Evolutionary conservation across 1,140 invertebrate genomes (phyloP).

Genomic region (Chlorops oryzae): DNA sequence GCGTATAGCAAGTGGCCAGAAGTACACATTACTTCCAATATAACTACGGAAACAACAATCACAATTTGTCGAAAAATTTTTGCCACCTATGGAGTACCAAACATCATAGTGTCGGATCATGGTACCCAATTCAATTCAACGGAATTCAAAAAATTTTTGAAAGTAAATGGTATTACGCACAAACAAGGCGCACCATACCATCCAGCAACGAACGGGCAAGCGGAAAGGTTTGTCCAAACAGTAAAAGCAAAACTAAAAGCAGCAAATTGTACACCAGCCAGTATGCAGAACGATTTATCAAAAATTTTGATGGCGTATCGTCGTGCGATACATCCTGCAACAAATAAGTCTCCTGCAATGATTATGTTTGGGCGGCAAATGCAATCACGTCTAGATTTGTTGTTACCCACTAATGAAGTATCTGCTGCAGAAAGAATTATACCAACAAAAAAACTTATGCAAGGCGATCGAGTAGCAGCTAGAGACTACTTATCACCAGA

Average conservation of each 20-base stretch:
- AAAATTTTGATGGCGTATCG: constrained; percentile 16
- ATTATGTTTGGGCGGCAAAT: constrained; percentile 16
- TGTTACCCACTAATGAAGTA: constrained; percentile 4
- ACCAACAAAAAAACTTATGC: not conserved
- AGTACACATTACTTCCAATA: constrained; percentile 18
- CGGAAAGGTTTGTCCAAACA: constrained; percentile 14
- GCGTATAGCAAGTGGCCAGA: constrained; percentile 44
- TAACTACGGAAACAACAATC: constrained; percentile 12
- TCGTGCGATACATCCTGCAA: constrained; percentile 13
- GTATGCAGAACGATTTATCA: constrained; percentile 3
- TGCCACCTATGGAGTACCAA: constrained; percentile 10
- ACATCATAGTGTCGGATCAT: constrained; percentile 25
- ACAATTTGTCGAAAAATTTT: constrained; percentile 7
- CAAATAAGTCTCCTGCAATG: constrained; percentile 15
- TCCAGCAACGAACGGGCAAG: constrained; percentile 14
- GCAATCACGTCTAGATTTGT: constrained; percentile 10
- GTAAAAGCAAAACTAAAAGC: constrained; percentile 13
- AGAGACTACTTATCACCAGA: constrained; percentile 9
- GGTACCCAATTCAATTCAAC: constrained; percentile 8
- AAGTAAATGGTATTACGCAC: constrained; percentile 11
- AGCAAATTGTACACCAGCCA: constrained; percentile 4
- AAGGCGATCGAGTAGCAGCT: not conserved
- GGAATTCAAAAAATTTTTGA: constrained; percentile 12
- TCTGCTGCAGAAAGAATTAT: not conserved
- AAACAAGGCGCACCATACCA: constrained; percentile 11